A percentile compares a stretch with the other conserved stretches of the same genome.
Evolutionary conservation across 1,140 invertebrate genomes (phyloP).

Genomic region (Aphelenchoides fujianensis): DNA sequence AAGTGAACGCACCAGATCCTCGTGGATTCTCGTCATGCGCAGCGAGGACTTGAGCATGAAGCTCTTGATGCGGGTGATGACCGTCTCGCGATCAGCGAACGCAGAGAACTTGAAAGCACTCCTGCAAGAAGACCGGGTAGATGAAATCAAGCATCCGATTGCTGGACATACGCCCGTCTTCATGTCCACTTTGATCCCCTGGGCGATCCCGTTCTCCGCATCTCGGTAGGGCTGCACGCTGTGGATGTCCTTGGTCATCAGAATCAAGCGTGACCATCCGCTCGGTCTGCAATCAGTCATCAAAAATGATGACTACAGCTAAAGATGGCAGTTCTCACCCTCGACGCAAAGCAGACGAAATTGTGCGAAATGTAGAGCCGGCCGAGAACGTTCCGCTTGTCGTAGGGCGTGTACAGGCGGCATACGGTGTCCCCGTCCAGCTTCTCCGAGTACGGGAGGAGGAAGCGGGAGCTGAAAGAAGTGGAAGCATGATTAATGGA

Average conservation of each 20-base stretch:
- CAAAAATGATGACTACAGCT: neutral
- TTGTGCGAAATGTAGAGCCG: slow-evolving; percentile 85
- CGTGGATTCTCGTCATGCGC: slow-evolving; percentile 23
- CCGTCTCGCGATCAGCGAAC: slow-evolving; percentile 31
- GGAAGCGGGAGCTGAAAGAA: slow-evolving; percentile 73
- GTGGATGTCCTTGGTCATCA: slow-evolving; percentile 77
- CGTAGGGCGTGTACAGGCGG: slow-evolving; percentile 85
- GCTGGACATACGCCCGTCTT: slow-evolving; percentile 46
- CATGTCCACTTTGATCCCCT: slow-evolving; percentile 80
- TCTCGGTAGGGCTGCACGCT: slow-evolving; percentile 74
- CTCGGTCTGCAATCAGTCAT: slow-evolving; percentile 69
- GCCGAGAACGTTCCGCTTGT: slow-evolving; percentile 83
- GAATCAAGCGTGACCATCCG: slow-evolving; percentile 79
- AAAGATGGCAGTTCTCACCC: slow-evolving; percentile 70
- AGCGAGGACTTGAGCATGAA: slow-evolving; percentile 32
- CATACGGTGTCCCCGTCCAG: slow-evolving; percentile 85
- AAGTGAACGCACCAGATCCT: slow-evolving; percentile 34
- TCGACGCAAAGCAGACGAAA: slow-evolving; percentile 91
- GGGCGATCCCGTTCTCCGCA: slow-evolving; percentile 68
- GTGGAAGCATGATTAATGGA: slow-evolving; percentile 1
- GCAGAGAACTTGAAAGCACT: slow-evolving; percentile 27
- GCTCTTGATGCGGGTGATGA: slow-evolving; percentile 22
- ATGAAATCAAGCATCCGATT: neutral
- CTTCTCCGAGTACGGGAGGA: slow-evolving; percentile 80
- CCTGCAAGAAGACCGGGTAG: slow-evolving; percentile 12